These are phyloP conservation scores for Drosophila flavopinicola DNA, from an alignment of 2,888 invertebrate genomes.

Conservation along the genomic window DNA sequence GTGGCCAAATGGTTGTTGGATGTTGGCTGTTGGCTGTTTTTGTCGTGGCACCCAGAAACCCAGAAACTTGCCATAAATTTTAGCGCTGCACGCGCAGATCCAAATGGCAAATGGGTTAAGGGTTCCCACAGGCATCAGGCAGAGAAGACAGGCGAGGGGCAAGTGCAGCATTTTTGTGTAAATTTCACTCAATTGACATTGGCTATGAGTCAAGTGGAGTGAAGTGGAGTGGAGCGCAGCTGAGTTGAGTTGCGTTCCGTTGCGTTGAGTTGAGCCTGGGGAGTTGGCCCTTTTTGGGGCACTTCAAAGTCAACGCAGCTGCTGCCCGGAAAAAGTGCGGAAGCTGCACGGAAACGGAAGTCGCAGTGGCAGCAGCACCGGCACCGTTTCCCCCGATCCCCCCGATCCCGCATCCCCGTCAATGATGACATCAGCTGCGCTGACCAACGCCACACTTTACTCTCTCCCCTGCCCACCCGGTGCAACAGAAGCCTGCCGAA, in stretches of 20 bases:
- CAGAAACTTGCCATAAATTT: constrained; percentile 78
- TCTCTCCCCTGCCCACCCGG: background rate
- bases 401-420: background rate
- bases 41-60: constrained; percentile 53
- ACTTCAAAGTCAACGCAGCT: constrained; percentile 79
- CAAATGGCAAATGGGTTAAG: constrained; percentile 65
- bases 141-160: background rate
- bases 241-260: no score
- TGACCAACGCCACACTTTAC: constrained; percentile 52
- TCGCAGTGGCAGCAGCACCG: constrained; percentile 75
- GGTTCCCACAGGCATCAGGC: constrained; percentile 33
- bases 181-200: constrained; percentile 79
- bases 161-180: constrained; percentile 60
- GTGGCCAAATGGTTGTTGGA: no score
- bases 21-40: no score
- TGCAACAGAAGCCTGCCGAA: constrained; percentile 37
- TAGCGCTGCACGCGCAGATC: constrained; percentile 57
- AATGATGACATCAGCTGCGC: constrained; percentile 69
- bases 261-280: background rate
- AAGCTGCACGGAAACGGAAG: constrained; percentile 79
- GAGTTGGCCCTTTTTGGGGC: constrained; percentile 47
- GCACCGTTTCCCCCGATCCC: constrained; percentile 6
- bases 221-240: constrained; percentile 4
- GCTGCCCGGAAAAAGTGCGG: constrained; percentile 73
- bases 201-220: constrained; percentile 42